Conservation (phyloP, 2,888 invertebrate species). For the Eupithecia exiguata region DNA sequence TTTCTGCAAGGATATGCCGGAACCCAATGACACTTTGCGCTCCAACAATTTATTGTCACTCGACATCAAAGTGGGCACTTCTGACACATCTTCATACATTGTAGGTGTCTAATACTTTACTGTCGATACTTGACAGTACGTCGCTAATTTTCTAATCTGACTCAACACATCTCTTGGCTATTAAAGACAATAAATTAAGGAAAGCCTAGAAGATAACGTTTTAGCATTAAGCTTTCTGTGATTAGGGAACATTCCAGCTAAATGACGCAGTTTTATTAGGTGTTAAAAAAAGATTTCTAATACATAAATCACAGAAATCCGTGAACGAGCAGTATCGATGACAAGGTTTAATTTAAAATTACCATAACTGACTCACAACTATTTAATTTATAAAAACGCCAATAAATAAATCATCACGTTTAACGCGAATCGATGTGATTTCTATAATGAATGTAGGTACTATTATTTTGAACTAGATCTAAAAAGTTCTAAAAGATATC, state of each 20-base stretch:
- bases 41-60: conserved; percentile 15
- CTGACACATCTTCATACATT: neutral
- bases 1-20: conserved; percentile 59
- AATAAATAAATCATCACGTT: neutral
- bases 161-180: neutral
- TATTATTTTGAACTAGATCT: neutral
- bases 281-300: conserved; percentile 2
- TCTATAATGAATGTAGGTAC: neutral
- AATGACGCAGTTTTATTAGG: neutral
- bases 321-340: neutral
- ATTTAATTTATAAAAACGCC: neutral
- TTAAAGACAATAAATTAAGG: neutral
- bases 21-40: conserved; percentile 11
- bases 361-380: conserved; percentile 8
- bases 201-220: neutral
- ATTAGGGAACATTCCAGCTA: neutral
- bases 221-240: neutral
- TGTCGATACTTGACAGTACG: neutral
- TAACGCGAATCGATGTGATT: neutral
- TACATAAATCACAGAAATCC: neutral
- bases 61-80: conserved; percentile 10
- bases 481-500: neutral
- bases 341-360: conserved; percentile 12
- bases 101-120: neutral
- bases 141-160: conserved; percentile 11